A percentile compares a stretch with the other conserved stretches of the same genome.
phyloP scores from a whole-genome alignment of 2,113 vertebrate genomes.

The Osmerus mordax region DNA sequence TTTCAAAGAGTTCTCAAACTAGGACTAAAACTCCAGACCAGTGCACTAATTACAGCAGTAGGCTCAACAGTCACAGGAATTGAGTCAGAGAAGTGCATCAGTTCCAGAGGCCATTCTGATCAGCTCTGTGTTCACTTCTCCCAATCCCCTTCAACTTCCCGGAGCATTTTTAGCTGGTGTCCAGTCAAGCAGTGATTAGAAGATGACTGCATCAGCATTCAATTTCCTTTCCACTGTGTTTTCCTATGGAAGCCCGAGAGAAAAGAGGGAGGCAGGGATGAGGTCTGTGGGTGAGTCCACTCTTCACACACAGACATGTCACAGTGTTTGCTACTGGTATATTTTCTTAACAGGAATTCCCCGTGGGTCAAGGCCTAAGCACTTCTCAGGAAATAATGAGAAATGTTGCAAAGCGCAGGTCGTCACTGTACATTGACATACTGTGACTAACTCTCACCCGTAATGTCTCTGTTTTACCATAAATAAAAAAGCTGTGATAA shows the following conservation, averaged over 20 bases:
- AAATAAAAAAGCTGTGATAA: background rate
- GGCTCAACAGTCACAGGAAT: conserved; percentile 26
- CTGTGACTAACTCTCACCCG: conserved; percentile 34
- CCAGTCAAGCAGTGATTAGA: conserved; percentile 52
- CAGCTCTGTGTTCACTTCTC: conserved; percentile 48
- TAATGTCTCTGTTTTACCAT: conserved; percentile 4
- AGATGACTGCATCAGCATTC: conserved; percentile 65
- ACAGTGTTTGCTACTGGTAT: conserved; percentile 8
- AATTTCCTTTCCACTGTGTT: conserved; percentile 60
- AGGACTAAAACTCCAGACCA: too few relatives aligned
- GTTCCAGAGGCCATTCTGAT: conserved; percentile 51
- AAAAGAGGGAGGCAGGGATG: conserved; percentile 21
- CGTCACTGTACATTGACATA: conserved; percentile 1
- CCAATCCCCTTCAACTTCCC: conserved; percentile 59
- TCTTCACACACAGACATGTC: conserved; percentile 15
- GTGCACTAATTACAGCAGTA: background rate
- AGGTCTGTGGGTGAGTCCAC: conserved; percentile 15
- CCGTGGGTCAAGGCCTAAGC: conserved; percentile 26
- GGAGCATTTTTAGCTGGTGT: conserved; percentile 63
- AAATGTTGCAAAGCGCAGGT: conserved; percentile 18
- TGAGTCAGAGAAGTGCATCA: conserved; percentile 58
- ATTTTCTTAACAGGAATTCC: conserved; percentile 24
- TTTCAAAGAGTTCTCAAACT: too few relatives aligned
- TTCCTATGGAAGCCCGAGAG: conserved; percentile 54
- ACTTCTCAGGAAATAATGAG: conserved; percentile 49